These are phyloP conservation scores for Dione vanillae DNA, from an alignment of 2,888 invertebrate genomes.

Conservation along the genomic window DNA sequence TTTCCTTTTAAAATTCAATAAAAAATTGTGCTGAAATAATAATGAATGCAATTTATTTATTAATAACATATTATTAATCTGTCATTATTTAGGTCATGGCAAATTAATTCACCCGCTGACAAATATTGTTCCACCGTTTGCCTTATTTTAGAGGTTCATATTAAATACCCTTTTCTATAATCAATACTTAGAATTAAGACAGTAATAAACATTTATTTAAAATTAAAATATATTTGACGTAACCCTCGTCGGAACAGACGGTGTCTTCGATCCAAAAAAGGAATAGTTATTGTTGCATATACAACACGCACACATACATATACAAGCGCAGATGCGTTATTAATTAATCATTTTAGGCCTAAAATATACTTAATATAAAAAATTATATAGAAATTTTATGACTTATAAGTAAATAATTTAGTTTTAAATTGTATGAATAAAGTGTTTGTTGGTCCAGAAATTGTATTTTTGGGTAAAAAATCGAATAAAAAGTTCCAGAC, in stretches of 20 bases:
- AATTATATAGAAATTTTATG: not conserved
- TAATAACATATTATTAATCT: not conserved
- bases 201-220: not conserved
- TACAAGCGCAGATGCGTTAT: not conserved
- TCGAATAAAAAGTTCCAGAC: slow-evolving; percentile 43
- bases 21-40: too few relatives aligned
- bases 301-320: slow-evolving; percentile 21
- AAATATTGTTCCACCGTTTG: not conserved
- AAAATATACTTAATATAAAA: not conserved
- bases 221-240: slow-evolving; percentile 12
- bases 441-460: not conserved
- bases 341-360: not conserved
- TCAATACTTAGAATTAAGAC: slow-evolving; percentile 1
- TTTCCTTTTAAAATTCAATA: too few relatives aligned
- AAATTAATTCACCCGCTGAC: not conserved
- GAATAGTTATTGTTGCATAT: slow-evolving; percentile 4
- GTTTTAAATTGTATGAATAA: not conserved
- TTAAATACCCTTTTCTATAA: not conserved
- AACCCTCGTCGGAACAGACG: slow-evolving; percentile 1
- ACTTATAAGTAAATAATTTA: slow-evolving; percentile 1
- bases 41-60: not conserved
- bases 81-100: not conserved
- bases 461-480: slow-evolving; percentile 34
- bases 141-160: not conserved
- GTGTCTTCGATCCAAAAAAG: slow-evolving; percentile 25